Evolutionary conservation across 2,113 vertebrate species (phyloP), one percentile per base, ranked within the genome.

Genomic region (Aptenodytes forsteri): DNA sequence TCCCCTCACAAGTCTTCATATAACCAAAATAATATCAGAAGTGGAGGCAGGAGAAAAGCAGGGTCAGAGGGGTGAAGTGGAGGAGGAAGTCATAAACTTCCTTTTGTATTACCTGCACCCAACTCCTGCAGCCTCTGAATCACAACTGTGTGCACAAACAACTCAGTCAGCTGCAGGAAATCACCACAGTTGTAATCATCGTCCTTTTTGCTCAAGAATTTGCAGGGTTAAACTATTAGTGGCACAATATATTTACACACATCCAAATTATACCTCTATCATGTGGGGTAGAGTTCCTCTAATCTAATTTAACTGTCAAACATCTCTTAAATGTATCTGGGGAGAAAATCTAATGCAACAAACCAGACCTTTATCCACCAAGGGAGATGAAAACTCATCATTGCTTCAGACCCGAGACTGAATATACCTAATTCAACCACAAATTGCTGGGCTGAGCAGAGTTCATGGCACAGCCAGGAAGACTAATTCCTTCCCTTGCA

Each of bases 71-170:
- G 54, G 34, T 90, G 55, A 88, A 91, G 75, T 73, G 62, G 40
- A 90, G 71, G 70, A 85, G 93, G 95, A 95, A 94, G 82, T 88
- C 2, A 79, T 89, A 88, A 91, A 56, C 14, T 69, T 94, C 62
- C 56, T 49, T 91, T 32, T 72, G 36, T 54, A 42, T 88, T 65
- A 85, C 91, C 42, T 95, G 70, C 75, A 93, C 84, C 19, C 34
- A 85, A 27, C 52, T 88, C 92, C 78, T 92, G 69, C 89, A 76
- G 83, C 30, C 56, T 95, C 90, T 97, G 93, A 97, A 86, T 96
- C 95, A 96, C 44, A 67, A 36, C 85, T 76, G 11, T 40, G 36
- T 61, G 49, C 75, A 93, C 87, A 93, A 90, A 73, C 88, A 95
- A 69, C 64, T 87, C 38, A 87, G 87, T 78, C 86, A 81, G 87